Percentiles rank a stretch among this genome's conserved stretches.
These are phyloP conservation scores for Empidonax alnorum DNA, from an alignment of 2,113 vertebrate species.

Conservation along the genomic window DNA sequence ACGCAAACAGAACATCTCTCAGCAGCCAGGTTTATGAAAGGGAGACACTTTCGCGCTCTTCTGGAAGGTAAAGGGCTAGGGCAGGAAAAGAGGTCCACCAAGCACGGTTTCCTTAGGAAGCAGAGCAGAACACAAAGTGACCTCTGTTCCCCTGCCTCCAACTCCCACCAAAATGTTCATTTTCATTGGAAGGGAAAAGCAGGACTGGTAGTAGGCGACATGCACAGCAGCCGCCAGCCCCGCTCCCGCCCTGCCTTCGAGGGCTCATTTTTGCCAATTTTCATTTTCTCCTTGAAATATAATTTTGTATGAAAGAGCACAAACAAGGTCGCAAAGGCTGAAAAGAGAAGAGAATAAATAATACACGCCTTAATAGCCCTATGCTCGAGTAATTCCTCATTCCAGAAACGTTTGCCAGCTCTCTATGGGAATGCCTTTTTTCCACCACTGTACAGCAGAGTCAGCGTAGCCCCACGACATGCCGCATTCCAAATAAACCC, in stretches of 20 bases:
- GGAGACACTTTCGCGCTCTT: neutral
- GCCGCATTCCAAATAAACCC: neutral
- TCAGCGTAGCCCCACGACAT: neutral
- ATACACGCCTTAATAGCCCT: neutral
- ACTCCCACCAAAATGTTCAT: slow-evolving; percentile 49
- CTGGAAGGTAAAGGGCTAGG: neutral
- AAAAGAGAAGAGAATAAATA: neutral
- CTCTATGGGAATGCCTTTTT: slow-evolving; percentile 14
- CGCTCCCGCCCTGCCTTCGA: neutral
- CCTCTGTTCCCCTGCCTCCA: slow-evolving; percentile 54
- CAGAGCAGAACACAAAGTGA: slow-evolving; percentile 50
- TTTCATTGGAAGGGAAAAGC: slow-evolving; percentile 62
- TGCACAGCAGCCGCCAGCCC: neutral
- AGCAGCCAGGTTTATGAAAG: neutral
- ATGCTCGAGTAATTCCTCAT: neutral
- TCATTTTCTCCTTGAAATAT: neutral
- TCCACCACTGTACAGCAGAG: neutral
- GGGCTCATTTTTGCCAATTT: slow-evolving; percentile 12
- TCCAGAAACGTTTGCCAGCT: slow-evolving; percentile 12
- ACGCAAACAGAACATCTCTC: slow-evolving; percentile 1
- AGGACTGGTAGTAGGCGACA: neutral
- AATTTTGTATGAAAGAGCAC: neutral
- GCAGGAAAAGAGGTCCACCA: neutral
- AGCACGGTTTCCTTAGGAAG: slow-evolving; percentile 17
- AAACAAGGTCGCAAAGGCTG: neutral